Evolutionary conservation across 2,797 vertebrate species (phyloP).

Genomic region (Carapus acus): DNA sequence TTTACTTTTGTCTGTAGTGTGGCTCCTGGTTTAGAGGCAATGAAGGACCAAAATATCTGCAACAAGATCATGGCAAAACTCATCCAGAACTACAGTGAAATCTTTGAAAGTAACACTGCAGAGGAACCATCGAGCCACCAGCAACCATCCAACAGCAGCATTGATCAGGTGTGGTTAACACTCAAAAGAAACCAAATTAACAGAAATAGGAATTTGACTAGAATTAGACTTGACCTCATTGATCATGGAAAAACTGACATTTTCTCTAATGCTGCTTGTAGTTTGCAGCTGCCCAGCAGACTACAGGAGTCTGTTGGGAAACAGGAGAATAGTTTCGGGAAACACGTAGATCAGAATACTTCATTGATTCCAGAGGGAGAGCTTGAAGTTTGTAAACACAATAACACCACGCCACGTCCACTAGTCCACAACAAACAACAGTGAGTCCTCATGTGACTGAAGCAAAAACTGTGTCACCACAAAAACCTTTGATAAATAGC

Average conservation of each 20-base stretch:
- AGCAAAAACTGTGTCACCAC: too few relatives aligned
- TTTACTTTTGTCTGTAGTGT: conserved; percentile 72
- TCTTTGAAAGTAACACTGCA: conserved; percentile 72
- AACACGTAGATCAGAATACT: too few relatives aligned
- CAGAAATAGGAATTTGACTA: too few relatives aligned
- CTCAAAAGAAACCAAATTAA: conserved; percentile 28
- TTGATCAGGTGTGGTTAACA: conserved; percentile 51
- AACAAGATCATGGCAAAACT: conserved; percentile 88
- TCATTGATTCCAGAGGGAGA: too few relatives aligned
- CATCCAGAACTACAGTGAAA: conserved; percentile 78
- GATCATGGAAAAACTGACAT: too few relatives aligned
- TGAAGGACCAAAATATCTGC: conserved; percentile 85
- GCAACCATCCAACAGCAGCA: conserved; percentile 19
- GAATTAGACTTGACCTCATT: too few relatives aligned
- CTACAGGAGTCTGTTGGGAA: not conserved
- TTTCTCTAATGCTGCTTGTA: too few relatives aligned
- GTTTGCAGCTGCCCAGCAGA: too few relatives aligned
- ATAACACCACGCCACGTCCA: not conserved
- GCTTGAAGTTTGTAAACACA: not conserved
- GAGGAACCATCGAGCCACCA: conserved; percentile 11
- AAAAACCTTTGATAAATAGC: too few relatives aligned
- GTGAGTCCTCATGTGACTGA: not conserved
- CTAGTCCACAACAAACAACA: not conserved
- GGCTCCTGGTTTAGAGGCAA: conserved; percentile 79
- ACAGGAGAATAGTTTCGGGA: not conserved